Evolutionary conservation across 2,113 vertebrate genomes (phyloP).

Genomic region (Nyctereutes procyonoides): DNA sequence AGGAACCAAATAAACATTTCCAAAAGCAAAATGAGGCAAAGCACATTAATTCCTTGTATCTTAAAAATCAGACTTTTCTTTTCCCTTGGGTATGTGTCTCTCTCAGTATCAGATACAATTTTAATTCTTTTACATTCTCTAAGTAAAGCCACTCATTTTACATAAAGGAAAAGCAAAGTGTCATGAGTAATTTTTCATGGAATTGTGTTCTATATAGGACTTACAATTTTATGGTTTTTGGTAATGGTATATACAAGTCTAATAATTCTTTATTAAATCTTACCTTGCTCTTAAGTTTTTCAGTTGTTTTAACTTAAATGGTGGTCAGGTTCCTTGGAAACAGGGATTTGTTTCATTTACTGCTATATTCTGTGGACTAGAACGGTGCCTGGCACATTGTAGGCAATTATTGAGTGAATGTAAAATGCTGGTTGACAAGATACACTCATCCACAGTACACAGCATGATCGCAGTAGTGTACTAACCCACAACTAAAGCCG

Average conservation of each 20-base stretch:
- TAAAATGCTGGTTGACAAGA: conserved; percentile 12
- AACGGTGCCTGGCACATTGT: conserved; percentile 8
- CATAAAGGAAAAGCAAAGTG: conserved; percentile 30
- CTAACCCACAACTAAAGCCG: background rate
- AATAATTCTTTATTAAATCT: conserved; percentile 30
- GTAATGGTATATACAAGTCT: background rate
- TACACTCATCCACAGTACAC: background rate
- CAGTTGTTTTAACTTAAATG: background rate
- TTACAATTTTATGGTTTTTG: background rate
- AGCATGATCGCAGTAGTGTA: background rate
- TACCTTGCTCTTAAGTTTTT: conserved; percentile 50
- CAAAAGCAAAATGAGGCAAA: conserved; percentile 49
- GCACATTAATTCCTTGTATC: conserved; percentile 31
- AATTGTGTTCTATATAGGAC: background rate
- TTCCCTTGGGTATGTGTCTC: background rate
- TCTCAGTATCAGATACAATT: conserved; percentile 1
- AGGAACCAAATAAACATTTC: conserved; percentile 40
- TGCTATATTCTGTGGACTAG: background rate
- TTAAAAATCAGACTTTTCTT: conserved; percentile 23
- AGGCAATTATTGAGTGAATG: conserved; percentile 18
- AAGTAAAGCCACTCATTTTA: conserved; percentile 55
- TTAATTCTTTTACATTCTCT: conserved; percentile 34
- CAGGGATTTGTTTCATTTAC: background rate
- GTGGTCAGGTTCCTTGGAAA: background rate
- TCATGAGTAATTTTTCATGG: conserved; percentile 3